Base-by-base conservation (phyloP, 2,888 invertebrate species). In the Lasioglossum vierecki region DNA sequence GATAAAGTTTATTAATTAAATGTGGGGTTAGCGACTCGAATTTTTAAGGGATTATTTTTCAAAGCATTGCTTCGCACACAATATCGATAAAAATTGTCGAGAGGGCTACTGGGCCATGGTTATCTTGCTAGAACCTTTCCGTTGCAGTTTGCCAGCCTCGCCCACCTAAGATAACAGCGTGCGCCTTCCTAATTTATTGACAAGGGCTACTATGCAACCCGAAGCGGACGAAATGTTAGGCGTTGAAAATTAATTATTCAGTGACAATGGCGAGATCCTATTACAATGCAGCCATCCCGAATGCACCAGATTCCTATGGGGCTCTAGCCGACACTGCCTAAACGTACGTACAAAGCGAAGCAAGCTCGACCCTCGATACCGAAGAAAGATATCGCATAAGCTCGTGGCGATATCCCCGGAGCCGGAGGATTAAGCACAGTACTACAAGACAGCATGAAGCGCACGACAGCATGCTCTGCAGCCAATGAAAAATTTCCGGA, bases 401-500 rank as follows among this genome's bases (percentile, higher is more conserved):
- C 60, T 30, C 30, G 26, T 15, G 2, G 30, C 30, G 63, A 63
- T 63, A 63, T 30, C 30, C 63, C 6, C 26, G 63, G 30, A 53
- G 53, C 1, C 22, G 53, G 53, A n/a, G 22, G 53, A 53, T 53
- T 53, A 53, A 53, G 53, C n/a, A 9, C 53, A 0, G 22, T 2
- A 30, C 60, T 15, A 4, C 15, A 30, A 2, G 26, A 26, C 5
- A 15, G 15, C 60, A 11, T 0, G 60, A 30, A 30, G 60, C 60
- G 15, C 60, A 2, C 15, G 63, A 63, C 15, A 5, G 63, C 26
- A 11, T 1, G 15, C 13, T 9, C 5, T 9, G 35, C 18, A 5
- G 18, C 39, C 49, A 18, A 9, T 68, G 74, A 77, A 83, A 83
- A 84, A 35, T 68, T 46, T 15, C 26, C 63, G 46, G 85, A 79